Conservation (phyloP, 2,888 invertebrate genomes). For the Acleris sparsana region DNA sequence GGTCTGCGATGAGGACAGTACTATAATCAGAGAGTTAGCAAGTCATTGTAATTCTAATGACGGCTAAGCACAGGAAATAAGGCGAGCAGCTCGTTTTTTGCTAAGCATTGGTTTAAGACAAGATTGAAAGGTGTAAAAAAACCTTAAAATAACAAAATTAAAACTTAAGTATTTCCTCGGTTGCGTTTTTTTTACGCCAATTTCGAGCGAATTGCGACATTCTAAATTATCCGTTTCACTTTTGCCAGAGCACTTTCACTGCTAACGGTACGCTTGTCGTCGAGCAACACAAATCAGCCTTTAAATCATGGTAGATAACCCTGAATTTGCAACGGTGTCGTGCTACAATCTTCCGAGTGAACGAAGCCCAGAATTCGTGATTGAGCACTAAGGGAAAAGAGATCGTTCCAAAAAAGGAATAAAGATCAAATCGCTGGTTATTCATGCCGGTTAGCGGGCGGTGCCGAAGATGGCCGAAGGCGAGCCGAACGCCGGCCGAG, state of each 20-base stretch:
- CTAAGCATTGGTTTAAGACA: constrained; percentile 17
- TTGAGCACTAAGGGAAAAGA: constrained; percentile 44
- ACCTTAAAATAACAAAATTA: constrained; percentile 3
- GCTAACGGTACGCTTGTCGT: constrained; percentile 65
- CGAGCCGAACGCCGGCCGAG: constrained; percentile 45
- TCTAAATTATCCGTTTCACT: constrained; percentile 77
- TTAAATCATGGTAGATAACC: constrained; percentile 41
- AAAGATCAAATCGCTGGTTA: constrained; percentile 42
- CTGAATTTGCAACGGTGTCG: constrained; percentile 7
- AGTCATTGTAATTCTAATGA: constrained; percentile 31
- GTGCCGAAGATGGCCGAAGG: constrained; percentile 54
- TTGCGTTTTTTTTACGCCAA: constrained; percentile 68
- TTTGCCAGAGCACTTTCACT: constrained; percentile 79
- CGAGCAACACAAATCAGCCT: constrained; percentile 53
- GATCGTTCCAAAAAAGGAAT: constrained; percentile 42
- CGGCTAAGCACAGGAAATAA: constrained; percentile 13
- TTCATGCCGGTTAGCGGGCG: constrained; percentile 24
- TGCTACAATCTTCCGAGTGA: constrained; percentile 9
- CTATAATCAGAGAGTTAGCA: constrained; percentile 26
- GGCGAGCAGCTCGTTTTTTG: constrained; percentile 20
- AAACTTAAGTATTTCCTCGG: constrained; percentile 60
- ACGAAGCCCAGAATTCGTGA: constrained; percentile 41
- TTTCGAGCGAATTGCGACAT: constrained; percentile 67
- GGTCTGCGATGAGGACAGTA: constrained; percentile 25
- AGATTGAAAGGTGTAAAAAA: constrained; percentile 16